Percentiles rank a stretch among this genome's conserved stretches.
Conservation (phyloP, 2,888 invertebrate species). For the Ctena decussata region DNA sequence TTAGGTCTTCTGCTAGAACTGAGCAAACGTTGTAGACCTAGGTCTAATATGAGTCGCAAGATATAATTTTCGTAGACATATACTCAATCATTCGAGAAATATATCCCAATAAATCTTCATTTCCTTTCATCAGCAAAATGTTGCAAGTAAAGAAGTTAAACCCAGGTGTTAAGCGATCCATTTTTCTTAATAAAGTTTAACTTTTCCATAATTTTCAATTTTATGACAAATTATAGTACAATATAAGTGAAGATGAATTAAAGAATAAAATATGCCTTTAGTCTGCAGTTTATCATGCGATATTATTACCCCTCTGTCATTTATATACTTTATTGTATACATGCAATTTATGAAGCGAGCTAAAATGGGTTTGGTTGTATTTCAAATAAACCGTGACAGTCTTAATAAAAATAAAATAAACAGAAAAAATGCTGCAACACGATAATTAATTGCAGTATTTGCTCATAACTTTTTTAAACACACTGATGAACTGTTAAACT, state of each 20-base stretch:
- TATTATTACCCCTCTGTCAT: neutral
- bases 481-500: no score
- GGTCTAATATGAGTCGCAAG: no score
- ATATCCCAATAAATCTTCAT: neutral
- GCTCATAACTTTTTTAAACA: no score
- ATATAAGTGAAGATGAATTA: neutral
- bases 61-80: no score
- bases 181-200: neutral
- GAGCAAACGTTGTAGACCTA: no score
- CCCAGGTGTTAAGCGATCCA: neutral
- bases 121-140: neutral
- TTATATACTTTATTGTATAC: neutral
- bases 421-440: no score
- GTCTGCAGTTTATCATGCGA: neutral
- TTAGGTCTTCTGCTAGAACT: no score
- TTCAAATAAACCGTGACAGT: no score
- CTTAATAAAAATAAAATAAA: no score
- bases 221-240: neutral
- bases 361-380: no score
- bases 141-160: neutral
- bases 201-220: slow-evolving; percentile 3
- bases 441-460: no score
- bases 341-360: no score
- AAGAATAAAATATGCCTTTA: neutral
- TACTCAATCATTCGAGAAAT: neutral